Evolutionary conservation across 2,113 vertebrate genomes (phyloP), one percentile per base, ranked within the genome.

Genomic region (Sander lucioperca): DNA sequence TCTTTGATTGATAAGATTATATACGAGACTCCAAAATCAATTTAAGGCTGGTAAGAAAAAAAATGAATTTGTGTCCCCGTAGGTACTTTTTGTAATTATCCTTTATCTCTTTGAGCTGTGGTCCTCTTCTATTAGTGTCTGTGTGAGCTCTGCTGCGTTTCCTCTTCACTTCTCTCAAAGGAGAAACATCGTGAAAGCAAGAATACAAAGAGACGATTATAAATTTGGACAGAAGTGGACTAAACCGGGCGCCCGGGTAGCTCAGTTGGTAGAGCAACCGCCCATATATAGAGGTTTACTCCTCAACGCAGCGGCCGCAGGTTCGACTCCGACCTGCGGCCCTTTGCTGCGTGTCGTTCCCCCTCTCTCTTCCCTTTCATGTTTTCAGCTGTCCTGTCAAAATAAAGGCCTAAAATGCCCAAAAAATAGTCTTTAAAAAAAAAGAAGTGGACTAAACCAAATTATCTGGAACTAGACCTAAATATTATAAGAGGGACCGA

Each of bases 1-100:
- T 77, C 70, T 72, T 53, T 59, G 51, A 12, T 47, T n/a, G 69
- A 84, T 88, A 16, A 75, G 47, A 67, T 77, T n/a, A 53, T 10
- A 39, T 57, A 66, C 73, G n/a, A 50, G 63, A 61, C 4, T 63
- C 19, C 53, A 30, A 69, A 78, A 86, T 83, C 53, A 43, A 56
- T 83, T 86, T 86, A 14, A 51, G 7, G 50, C 54, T 54, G 18
- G 47, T 16, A 62, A 23, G 2, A 7, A 16, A 23, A 51, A 67
- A n/a, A 10, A 63, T 43, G 58, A 74, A 82, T 79, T 50, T 54
- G 56, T 56, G 5, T 80, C 78, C 73, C 61, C 64, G 4, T 69
- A 84, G 68, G 67, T 50, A 53, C 9, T 48, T 53, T 36, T 50
- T 79, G 56, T 84, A 79, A 91, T 91, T 83, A 50, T 75, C 47